Evolutionary conservation across 2,888 invertebrate genomes (phyloP), one percentile per base, ranked within the genome.

Genomic region (Galeopsomyia nigrocyanea): DNA sequence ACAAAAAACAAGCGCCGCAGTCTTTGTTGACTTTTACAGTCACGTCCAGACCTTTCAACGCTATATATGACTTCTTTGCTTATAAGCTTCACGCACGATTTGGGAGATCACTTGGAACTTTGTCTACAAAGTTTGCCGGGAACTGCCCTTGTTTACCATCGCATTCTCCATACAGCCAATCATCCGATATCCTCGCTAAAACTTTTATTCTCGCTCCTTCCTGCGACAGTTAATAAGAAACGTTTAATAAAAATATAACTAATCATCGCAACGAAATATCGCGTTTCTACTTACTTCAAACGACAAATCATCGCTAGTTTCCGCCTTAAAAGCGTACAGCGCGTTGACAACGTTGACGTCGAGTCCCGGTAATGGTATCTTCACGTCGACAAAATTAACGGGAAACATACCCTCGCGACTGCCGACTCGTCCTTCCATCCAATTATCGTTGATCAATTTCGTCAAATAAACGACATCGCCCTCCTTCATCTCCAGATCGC

Each of bases 371-470:
- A 94, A 86, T 68, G 95, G 93, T 77, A 93, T 90, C 83, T 92
- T 91, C 58, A 95, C 87, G 79, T 94, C 91, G 76, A 96, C 90
- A 86, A 94, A 96, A 86, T 91, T 94, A 22, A 89, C 88, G 1
- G 96, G 96, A 87, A 96, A 96, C 78, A 96, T 91, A 51, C 96
- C 96, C 83, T 92, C 91, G 72, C 89, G 88, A 74, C 91, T 91
- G 68, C 90, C 90, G 67, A 92, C 87, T 78, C 90, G 90, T 7
- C 96, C 96, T 82, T 90, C 91, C 76, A 93, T 87, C 96, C 96
- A 97, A 78, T 95, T 94, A 47, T 90, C 89, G 82, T 94, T 94
- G 31, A 95, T 88, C 80, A 90, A 89, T 80, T 90, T 89, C 78
- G 92, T 84, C 79, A 96, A 86, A 77, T 91, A 89, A 73, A 97